Evolutionary conservation across 1,140 invertebrate genomes (phyloP), one percentile per base, ranked within the genome.

Genomic region (Mercenaria mercenaria): DNA sequence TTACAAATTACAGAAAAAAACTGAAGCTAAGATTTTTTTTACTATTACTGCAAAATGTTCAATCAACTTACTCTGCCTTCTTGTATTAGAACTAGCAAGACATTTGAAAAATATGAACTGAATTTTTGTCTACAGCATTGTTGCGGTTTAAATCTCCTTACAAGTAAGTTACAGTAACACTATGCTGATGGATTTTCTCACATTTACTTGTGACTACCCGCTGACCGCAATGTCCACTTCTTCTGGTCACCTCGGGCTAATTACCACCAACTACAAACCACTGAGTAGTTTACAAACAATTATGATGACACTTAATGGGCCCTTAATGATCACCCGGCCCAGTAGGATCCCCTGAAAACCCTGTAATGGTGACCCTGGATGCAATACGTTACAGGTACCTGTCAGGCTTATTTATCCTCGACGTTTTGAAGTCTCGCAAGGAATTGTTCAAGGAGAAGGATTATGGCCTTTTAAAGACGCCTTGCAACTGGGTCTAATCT

Each of bases 211-310:
- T 67, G 56, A 80, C 86, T 79, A 29, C 77, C 77, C 34, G 86
- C 86, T 72, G 86, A 81, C 76, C 86, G 52, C 76, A 69, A 72
- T 29, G 29, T n/a, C 26, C 29, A 80, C 50, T 41, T 52, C 18
- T 52, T 61, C 59, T 47, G 86, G 86, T 88, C 86, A 88, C 72
- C 77, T 11, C 26, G 20, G 59, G 77, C 76, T 88, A 88, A 88
- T 88, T 88, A 81, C 47, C 37, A 64, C 34, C 34, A 41, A 34
- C 32, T 6, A 61, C 39, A 15, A 32, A 52, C 52, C 32, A 61
- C 56, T 80, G 59, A 81, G 77, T 77, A 79, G 77, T 88, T 67
- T 88, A 69, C 86, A 72, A 81, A 88, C 86, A 88, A 88, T 88
- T 26, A 88, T 32, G 59, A 80, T 67, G 86, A 72, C 61, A 88